phyloP scores from a whole-genome alignment of 1,140 invertebrate genomes.

The Cydia amplana region DNA sequence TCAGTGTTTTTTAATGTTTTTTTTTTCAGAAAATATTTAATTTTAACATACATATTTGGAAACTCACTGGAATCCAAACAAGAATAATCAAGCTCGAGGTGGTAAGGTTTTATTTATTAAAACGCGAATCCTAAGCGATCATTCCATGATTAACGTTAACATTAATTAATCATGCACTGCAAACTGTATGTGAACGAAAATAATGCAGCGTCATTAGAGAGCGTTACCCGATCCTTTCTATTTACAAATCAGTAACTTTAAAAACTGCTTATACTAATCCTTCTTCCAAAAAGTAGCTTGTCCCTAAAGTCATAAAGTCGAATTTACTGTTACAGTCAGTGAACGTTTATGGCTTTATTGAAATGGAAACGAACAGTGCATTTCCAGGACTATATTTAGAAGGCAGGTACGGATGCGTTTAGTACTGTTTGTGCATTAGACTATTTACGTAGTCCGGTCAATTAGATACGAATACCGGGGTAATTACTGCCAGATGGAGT shows the following conservation, averaged over 20 bases:
- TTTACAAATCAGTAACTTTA: neutral
- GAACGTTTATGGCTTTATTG: neutral
- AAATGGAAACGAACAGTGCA: neutral
- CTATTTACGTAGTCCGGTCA: constrained; percentile 11
- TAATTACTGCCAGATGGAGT: constrained; percentile 13
- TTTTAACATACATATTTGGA: too few species aligned
- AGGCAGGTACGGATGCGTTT: constrained; percentile 20
- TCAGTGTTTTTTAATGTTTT: too few species aligned
- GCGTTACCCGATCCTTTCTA: constrained; percentile 10
- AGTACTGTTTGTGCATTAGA: constrained; percentile 3
- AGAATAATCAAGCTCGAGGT: too few species aligned
- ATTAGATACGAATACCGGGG: constrained; percentile 4
- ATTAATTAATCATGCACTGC: neutral
- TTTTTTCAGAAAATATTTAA: too few species aligned
- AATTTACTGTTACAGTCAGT: neutral
- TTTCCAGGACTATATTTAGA: constrained; percentile 17
- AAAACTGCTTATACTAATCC: neutral
- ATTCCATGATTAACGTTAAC: too few species aligned
- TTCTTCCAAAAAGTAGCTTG: neutral
- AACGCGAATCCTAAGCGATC: too few species aligned
- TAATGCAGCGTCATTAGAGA: neutral
- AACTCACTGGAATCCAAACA: too few species aligned
- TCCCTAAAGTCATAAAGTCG: neutral
- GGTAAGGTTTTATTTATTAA: too few species aligned
- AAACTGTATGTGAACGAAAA: neutral